Evolutionary conservation across 1,140 invertebrate species (phyloP).

Genomic region (Psix sp.): DNA sequence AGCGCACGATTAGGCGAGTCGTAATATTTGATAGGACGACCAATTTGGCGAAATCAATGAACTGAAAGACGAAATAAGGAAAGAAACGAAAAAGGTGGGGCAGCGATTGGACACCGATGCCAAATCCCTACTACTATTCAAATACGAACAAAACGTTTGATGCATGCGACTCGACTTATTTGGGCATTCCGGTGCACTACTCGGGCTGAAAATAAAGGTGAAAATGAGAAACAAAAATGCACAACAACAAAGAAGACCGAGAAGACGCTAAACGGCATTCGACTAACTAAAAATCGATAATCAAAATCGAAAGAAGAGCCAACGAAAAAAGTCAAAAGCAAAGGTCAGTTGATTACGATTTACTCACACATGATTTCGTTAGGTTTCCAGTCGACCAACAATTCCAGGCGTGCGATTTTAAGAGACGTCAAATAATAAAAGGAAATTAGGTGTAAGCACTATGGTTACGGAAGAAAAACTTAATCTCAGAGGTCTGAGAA

Average conservation of each 20-base stretch:
- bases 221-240: slow-evolving; percentile 16
- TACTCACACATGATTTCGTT: slow-evolving; percentile 76
- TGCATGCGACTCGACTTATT: slow-evolving; percentile 12
- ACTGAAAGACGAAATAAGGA: slow-evolving; percentile 1
- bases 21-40: no score
- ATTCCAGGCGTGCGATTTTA: slow-evolving; percentile 76
- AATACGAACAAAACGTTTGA: slow-evolving; percentile 27
- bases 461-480: no score
- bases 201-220: slow-evolving; percentile 3
- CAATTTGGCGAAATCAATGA: slow-evolving; percentile 18
- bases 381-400: slow-evolving; percentile 74
- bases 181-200: slow-evolving; percentile 22
- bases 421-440: slow-evolving; percentile 58
- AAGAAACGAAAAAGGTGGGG: slow-evolving; percentile 21
- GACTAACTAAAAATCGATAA: not conserved
- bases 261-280: no score
- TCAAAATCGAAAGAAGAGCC: not conserved
- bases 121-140: slow-evolving; percentile 24
- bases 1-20: no score
- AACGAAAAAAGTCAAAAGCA: not conserved
- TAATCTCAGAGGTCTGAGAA: no score
- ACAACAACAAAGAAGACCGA: no score
- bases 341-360: slow-evolving; percentile 63
- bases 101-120: slow-evolving; percentile 44
- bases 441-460: slow-evolving; percentile 16